Evolutionary conservation across 2,888 invertebrate genomes (phyloP), one percentile per base, ranked within the genome.

Genomic region (Caradrina kadenii): DNA sequence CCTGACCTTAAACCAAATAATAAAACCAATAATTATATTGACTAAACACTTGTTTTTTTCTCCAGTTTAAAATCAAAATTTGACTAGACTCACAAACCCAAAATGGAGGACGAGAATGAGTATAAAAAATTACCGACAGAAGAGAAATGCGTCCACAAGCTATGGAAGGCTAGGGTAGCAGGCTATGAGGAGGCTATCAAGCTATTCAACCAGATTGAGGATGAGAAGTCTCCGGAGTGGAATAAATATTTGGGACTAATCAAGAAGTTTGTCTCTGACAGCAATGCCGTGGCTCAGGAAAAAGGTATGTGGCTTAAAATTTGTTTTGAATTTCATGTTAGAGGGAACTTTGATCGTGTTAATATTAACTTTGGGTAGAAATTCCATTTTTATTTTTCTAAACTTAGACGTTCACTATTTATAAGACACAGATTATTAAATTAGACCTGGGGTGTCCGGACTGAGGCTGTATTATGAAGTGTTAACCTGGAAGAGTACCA

Each of bases 121-220:
- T 98, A 97, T 90, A 97, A 98, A 85, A 98, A 98, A 93, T 93
- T 98, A 77, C 97, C 98, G 0, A 96, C 98, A 56, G 99, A 99
- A 81, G 99, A 99, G 70, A 97, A 98, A 91, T 98, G 98, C 92
- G 97, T 98, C 19, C 99, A 99, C 93, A 99, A 99, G 96, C 95
- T 98, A 67, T 99, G 99, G 99, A 99, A 99, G 93, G 99, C 99
- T 6, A 97, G 99, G 80, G 96, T 99, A 2, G 97, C 98, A 81
- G 99, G 99, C 0, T 99, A 99, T 87, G 99, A 99, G 92, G 99
- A 99, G 91, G 98, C 98, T 0, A 97, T 98, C 10, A 99, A 98
- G 91, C 96, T 98, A 19, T 99, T 99, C 92, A 97, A 97, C 79
- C 97, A 97, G 88, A 97, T 98, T 82, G 98, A 98, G 87, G 99